phyloP scores from a whole-genome alignment of 2,113 vertebrate genomes.

The Acanthochromis polyacanthus region DNA sequence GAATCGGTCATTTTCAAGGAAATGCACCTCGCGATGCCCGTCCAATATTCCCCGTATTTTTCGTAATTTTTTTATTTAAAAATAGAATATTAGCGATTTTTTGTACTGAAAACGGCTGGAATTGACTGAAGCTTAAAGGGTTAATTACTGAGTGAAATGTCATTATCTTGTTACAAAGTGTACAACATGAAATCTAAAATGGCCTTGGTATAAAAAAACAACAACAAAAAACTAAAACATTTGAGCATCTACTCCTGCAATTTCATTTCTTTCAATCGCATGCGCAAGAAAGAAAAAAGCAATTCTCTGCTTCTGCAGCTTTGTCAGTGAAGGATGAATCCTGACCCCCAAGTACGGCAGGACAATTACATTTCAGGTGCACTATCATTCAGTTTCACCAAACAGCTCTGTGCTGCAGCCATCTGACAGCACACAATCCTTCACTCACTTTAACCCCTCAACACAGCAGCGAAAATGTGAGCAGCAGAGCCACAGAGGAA shows the following conservation, averaged over 20 bases:
- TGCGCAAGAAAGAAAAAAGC: slow-evolving; percentile 53
- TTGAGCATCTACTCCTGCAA: slow-evolving; percentile 21
- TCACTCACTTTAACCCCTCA: slow-evolving; percentile 60
- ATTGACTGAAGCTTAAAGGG: too few species aligned
- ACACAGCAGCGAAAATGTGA: slow-evolving; percentile 23
- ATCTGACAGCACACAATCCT: slow-evolving; percentile 53
- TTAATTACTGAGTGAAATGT: not conserved
- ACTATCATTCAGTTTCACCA: slow-evolving; percentile 64
- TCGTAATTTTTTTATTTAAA: too few species aligned
- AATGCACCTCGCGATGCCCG: too few species aligned
- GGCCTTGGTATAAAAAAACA: not conserved
- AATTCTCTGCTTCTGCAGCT: slow-evolving; percentile 59
- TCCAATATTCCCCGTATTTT: too few species aligned
- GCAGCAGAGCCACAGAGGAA: slow-evolving; percentile 14
- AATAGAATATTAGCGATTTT: too few species aligned
- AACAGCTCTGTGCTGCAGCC: slow-evolving; percentile 51
- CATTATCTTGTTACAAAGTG: slow-evolving; percentile 1
- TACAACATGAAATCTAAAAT: not conserved
- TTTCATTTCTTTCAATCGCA: slow-evolving; percentile 55
- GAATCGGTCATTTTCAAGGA: too few species aligned
- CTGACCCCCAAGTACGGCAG: slow-evolving; percentile 50
- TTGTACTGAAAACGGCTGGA: too few species aligned
- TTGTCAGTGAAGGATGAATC: slow-evolving; percentile 76
- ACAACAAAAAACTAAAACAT: not conserved
- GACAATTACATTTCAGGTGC: slow-evolving; percentile 70